A percentile compares a stretch with the other conserved stretches of the same genome.
These are phyloP conservation scores for Ciconia boyciana DNA, from an alignment of 2,113 vertebrate species.

Conservation along the genomic window DNA sequence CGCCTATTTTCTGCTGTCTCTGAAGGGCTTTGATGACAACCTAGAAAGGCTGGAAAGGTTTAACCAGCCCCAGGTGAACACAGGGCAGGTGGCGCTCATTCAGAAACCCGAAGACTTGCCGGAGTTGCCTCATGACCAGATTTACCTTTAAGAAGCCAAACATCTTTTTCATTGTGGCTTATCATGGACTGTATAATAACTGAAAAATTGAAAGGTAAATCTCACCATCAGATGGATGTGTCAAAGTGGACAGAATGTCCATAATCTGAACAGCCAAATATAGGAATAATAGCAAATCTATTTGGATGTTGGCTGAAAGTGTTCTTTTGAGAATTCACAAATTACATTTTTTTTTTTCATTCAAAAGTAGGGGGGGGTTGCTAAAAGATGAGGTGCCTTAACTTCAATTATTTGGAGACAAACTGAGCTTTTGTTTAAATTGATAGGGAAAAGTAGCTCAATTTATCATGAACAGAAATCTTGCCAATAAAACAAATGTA, in stretches of 20 bases:
- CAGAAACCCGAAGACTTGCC: background rate
- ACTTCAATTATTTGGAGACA: background rate
- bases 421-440: background rate
- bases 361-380: fast-evolving
- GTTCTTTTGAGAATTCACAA: background rate
- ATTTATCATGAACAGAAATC: background rate
- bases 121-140: background rate
- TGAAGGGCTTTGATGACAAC: constrained; percentile 36
- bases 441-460: background rate
- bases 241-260: background rate
- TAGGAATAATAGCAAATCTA: background rate
- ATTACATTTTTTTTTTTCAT: fast-evolving
- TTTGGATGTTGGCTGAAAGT: background rate
- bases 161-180: background rate
- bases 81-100: background rate
- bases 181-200: background rate
- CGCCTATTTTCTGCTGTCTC: background rate
- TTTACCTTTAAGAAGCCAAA: background rate
- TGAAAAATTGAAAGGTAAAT: background rate
- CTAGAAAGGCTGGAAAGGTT: constrained; percentile 13
- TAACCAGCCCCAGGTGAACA: constrained; percentile 13
- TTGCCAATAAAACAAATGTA: background rate
- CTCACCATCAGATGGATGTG: background rate
- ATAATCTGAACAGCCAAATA: background rate
- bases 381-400: background rate